Conservation (phyloP, 2,113 vertebrate genomes). For the Lagopus muta region DNA sequence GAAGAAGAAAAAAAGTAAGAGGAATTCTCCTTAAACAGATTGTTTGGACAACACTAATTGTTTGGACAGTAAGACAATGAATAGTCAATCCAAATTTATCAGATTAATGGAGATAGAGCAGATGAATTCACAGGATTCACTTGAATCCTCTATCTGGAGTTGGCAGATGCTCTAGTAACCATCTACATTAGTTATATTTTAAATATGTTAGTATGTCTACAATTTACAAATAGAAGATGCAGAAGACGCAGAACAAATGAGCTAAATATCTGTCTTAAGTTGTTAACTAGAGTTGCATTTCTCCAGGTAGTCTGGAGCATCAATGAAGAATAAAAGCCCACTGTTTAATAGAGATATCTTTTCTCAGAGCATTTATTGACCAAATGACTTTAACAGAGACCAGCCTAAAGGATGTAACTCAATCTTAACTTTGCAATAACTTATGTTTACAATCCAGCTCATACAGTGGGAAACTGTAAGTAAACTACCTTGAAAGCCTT, state of each 20-base stretch:
- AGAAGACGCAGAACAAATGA: constrained; percentile 32
- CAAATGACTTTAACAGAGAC: neutral
- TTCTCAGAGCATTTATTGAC: neutral
- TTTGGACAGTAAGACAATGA: constrained; percentile 58
- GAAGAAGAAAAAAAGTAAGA: constrained; percentile 2
- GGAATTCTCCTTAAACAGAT: constrained; percentile 61
- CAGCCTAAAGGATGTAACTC: neutral
- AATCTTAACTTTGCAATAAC: neutral
- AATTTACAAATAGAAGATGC: constrained; percentile 67
- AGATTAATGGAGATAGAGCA: constrained; percentile 66
- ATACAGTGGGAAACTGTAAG: neutral
- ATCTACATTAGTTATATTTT: constrained; percentile 77
- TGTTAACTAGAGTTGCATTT: neutral
- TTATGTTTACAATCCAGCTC: neutral
- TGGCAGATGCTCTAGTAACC: constrained; percentile 68
- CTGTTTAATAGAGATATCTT: neutral
- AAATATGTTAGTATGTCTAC: constrained; percentile 71
- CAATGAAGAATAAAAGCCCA: neutral
- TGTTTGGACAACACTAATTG: constrained; percentile 23
- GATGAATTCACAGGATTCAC: too few species aligned
- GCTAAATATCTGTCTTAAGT: neutral
- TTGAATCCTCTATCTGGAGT: constrained; percentile 69
- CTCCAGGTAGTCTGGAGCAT: neutral
- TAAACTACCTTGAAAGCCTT: neutral
- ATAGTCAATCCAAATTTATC: constrained; percentile 79